A percentile compares a stretch with the other conserved stretches of the same genome.
Conservation (phyloP, 2,888 invertebrate genomes). For the Gryllus longicercus region DNA sequence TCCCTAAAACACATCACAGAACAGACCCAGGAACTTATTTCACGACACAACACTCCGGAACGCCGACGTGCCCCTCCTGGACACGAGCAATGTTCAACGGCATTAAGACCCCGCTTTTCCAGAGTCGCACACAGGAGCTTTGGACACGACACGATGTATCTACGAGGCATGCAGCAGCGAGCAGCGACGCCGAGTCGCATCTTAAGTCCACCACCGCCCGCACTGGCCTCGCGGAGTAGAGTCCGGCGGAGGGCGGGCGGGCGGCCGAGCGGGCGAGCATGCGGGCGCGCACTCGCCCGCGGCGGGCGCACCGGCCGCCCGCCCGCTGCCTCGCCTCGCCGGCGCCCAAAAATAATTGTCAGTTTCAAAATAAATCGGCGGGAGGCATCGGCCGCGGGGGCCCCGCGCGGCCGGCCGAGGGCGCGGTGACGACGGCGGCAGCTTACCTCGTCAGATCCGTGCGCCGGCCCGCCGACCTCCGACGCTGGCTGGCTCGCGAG, state of each 20-base stretch:
- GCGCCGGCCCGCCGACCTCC: conserved; percentile 28
- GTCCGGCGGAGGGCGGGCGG: not conserved
- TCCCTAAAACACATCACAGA: too few species aligned
- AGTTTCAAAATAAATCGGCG: conserved; percentile 38
- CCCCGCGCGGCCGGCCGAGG: not conserved
- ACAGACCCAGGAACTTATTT: not conserved
- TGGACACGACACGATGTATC: too few species aligned
- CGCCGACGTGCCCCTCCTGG: conserved; percentile 27
- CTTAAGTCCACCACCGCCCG: too few species aligned
- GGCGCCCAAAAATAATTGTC: conserved; percentile 39
- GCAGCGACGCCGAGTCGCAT: too few species aligned
- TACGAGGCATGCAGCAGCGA: too few species aligned
- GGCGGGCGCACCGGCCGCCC: not conserved
- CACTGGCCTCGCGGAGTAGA: not conserved
- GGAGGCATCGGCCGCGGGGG: not conserved
- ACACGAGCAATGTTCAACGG: too few species aligned
- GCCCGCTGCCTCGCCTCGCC: not conserved
- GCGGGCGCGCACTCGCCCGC: not conserved
- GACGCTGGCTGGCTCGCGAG: conserved; percentile 19
- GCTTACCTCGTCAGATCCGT: conserved; percentile 26
- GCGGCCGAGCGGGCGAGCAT: not conserved
- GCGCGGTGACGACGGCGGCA: not conserved
- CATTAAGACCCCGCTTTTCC: too few species aligned
- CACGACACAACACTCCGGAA: conserved; percentile 25
- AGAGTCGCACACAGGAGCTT: too few species aligned